A percentile compares a stretch with the other conserved stretches of the same genome.
Conservation (phyloP, 2,113 vertebrate species). For the Oophaga pumilio region DNA sequence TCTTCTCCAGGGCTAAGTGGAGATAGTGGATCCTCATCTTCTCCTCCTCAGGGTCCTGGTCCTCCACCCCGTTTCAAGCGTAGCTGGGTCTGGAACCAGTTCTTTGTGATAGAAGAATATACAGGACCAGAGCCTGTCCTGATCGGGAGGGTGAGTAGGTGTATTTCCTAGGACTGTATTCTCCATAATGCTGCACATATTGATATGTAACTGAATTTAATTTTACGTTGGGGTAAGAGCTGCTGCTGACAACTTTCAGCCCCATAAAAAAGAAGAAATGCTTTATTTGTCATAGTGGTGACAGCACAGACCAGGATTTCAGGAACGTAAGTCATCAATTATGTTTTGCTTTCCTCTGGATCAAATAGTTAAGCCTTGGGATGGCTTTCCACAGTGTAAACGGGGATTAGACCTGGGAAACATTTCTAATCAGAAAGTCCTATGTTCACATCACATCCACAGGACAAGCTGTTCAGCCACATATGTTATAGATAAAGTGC, state of each 20-base stretch:
- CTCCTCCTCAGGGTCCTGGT: constrained; percentile 56
- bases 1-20: constrained; percentile 30
- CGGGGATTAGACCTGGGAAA: neutral
- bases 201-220: neutral
- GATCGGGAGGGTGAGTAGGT: constrained; percentile 86
- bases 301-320: neutral
- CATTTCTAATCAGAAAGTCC: neutral
- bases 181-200: neutral
- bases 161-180: neutral
- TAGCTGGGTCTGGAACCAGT: constrained; percentile 96
- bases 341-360: neutral
- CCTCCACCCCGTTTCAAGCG: constrained; percentile 80
- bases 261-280: neutral
- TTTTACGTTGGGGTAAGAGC: neutral
- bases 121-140: constrained; percentile 89
- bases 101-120: constrained; percentile 92
- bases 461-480: neutral
- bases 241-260: neutral
- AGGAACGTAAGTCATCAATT: neutral
- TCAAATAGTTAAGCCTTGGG: neutral
- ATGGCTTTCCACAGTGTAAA: neutral
- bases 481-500: neutral
- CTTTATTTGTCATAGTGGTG: neutral
- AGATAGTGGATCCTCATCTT: neutral
- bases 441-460: neutral